Base-by-base conservation (phyloP, 2,888 invertebrate species). In the Agapetus fuscipes region DNA sequence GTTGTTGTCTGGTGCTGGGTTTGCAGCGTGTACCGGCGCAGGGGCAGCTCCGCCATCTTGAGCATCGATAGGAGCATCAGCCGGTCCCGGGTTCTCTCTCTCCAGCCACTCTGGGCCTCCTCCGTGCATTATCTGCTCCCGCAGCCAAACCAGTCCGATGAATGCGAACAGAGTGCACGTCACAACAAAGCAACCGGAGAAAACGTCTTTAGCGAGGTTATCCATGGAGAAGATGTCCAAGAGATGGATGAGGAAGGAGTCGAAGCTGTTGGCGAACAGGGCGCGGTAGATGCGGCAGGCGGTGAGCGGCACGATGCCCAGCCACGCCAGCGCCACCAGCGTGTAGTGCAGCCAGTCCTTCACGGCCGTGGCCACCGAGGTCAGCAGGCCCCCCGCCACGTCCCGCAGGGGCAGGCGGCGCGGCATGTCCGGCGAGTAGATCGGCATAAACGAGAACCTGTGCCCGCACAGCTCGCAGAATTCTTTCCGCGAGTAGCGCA, bases 361-460 rank as follows among this genome's bases (percentile, higher is more conserved):
- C 1, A 96, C 83, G 1, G 95, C 96, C 29, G 89, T 88, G 3
- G 83, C 83, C 17, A 96, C 80, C 13, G 93, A 95, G 3, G 85
- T 80, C 37, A 93, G 70, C 33, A 96, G 65, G 2, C 98, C 98
- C 30, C 86, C 85, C 1, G 93, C 76, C 6, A 98, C 86, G 62
- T 97, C 97, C 49, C 81, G 78, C 17, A 98, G 69, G 0, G 98
- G 98, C 53, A 98, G 68, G 44, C 96, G 76, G 45, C 95, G 80
- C n/a, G 98, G 98, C 98, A 98, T 98, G 60, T 98, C 97, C 17
- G 96, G 93, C n/a, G 96, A 93, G 65, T 98, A 98, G 53, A 98
- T 97, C 17, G 98, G 98, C 56, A 93, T 94, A 58, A 98, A 98
- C 3, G 94, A 91, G 64, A 97, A 98, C 44, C 91, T 80, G 65